Percentiles rank a stretch among this genome's conserved stretches.
phyloP scores from a whole-genome alignment of 2,113 vertebrate genomes.

The Salvelinus namaycush region DNA sequence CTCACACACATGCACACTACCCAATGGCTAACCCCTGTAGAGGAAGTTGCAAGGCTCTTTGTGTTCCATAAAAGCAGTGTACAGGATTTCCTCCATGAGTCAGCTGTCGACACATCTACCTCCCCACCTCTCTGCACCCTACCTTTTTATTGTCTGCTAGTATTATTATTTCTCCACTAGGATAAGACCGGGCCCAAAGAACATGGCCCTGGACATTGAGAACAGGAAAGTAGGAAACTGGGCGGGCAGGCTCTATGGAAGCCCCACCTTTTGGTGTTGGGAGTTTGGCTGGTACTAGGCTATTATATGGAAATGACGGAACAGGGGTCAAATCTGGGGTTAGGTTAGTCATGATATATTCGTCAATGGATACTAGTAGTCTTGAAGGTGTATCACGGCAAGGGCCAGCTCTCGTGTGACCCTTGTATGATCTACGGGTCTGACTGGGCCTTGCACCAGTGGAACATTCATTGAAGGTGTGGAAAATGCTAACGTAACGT shows the following conservation, averaged over 20 bases:
- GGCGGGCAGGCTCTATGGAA: conserved; percentile 21
- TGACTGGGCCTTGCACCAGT: too few species aligned
- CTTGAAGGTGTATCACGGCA: too few species aligned
- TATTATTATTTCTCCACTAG: conserved; percentile 21
- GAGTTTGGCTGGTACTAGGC: neutral
- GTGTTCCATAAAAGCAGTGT: conserved; percentile 61
- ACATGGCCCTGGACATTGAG: conserved; percentile 26
- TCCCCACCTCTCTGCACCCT: conserved; percentile 29
- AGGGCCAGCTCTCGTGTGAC: too few species aligned
- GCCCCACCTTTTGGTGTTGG: conserved; percentile 41
- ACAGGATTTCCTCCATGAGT: conserved; percentile 73
- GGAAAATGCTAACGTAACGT: too few species aligned
- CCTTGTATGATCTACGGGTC: too few species aligned
- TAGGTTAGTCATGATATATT: too few species aligned
- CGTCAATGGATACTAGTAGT: too few species aligned
- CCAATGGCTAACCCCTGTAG: conserved; percentile 7
- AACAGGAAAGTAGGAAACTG: conserved; percentile 33
- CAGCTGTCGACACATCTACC: conserved; percentile 47
- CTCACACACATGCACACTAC: conserved; percentile 16
- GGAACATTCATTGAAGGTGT: too few species aligned
- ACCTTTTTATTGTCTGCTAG: conserved; percentile 46
- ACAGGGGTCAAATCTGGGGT: too few species aligned
- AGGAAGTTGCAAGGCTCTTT: conserved; percentile 52
- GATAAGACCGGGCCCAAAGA: conserved; percentile 48
- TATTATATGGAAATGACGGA: neutral